Percentiles rank a stretch among this genome's conserved stretches.
phyloP scores from a whole-genome alignment of 2,888 invertebrate genomes.

The Sesia bembeciformis region DNA sequence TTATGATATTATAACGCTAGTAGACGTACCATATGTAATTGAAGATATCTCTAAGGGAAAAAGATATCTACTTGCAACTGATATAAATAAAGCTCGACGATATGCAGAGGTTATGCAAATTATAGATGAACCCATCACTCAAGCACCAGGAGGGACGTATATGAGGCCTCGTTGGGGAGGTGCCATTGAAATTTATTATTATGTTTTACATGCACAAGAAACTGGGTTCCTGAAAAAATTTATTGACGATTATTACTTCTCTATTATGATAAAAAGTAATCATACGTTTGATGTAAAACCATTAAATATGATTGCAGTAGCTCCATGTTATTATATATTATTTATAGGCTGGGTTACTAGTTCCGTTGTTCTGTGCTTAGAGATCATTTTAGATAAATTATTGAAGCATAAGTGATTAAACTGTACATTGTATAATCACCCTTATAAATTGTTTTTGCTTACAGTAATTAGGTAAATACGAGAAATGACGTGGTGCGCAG shows the following conservation, averaged over 20 bases:
- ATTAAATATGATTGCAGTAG: neutral
- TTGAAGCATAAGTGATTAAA: neutral
- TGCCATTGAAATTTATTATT: conserved; percentile 16
- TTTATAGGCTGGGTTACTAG: neutral
- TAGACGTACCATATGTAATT: conserved; percentile 15
- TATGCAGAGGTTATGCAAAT: conserved; percentile 22
- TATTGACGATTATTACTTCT: conserved; percentile 5
- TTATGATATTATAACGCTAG: conserved; percentile 15
- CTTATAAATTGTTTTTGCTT: too few relatives aligned
- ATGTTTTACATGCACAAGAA: conserved; percentile 24
- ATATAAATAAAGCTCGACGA: conserved; percentile 14
- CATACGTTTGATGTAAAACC: neutral
- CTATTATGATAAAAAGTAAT: neutral
- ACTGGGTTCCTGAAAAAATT: conserved; percentile 24
- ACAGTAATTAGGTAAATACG: too few relatives aligned
- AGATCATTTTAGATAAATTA: neutral
- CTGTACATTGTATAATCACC: too few relatives aligned
- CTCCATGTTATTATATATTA: neutral
- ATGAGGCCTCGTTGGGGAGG: conserved; percentile 45
- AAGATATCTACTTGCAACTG: conserved; percentile 26
- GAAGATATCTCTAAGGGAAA: conserved; percentile 26
- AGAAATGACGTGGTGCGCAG: too few relatives aligned
- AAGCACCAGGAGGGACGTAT: conserved; percentile 20
- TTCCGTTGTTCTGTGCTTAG: neutral
- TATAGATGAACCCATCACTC: conserved; percentile 21